Evolutionary conservation across 1,140 invertebrate genomes (phyloP).

Genomic region (Anoplolepis gracilipes): DNA sequence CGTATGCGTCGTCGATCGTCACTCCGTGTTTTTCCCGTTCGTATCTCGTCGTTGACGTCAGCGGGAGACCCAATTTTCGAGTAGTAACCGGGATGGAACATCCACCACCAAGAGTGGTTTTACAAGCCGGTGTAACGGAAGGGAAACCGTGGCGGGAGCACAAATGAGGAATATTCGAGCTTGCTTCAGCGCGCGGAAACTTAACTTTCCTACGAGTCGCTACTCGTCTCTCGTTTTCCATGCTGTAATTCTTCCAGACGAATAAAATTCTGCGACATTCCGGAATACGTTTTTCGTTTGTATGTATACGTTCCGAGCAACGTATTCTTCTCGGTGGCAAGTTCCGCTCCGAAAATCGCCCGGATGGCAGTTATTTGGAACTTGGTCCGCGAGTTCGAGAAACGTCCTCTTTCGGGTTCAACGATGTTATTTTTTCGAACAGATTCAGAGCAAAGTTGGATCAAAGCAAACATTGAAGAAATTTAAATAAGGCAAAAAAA

Average conservation of each 20-base stretch:
- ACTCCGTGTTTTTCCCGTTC: constrained; percentile 14
- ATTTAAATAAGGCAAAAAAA: constrained; percentile 31
- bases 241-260: background rate
- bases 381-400: background rate
- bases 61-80: constrained; percentile 47
- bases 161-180: background rate
- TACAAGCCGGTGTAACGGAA: constrained; percentile 21
- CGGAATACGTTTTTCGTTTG: constrained; percentile 26
- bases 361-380: constrained; percentile 15
- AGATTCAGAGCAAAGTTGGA: constrained; percentile 21
- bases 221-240: constrained; percentile 1
- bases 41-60: constrained; percentile 43
- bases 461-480: background rate
- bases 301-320: background rate
- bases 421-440: constrained; percentile 22
- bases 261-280: background rate
- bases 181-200: background rate
- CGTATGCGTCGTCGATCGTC: constrained; percentile 16
- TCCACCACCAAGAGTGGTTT: background rate
- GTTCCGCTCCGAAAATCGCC: background rate
- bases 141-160: background rate
- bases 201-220: constrained; percentile 17
- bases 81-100: constrained; percentile 11
- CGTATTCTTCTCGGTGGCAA: background rate
- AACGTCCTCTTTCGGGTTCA: background rate